A percentile compares a stretch with the other conserved stretches of the same genome.
Conservation (phyloP, 2,113 vertebrate species). For the Daubentonia madagascariensis region DNA sequence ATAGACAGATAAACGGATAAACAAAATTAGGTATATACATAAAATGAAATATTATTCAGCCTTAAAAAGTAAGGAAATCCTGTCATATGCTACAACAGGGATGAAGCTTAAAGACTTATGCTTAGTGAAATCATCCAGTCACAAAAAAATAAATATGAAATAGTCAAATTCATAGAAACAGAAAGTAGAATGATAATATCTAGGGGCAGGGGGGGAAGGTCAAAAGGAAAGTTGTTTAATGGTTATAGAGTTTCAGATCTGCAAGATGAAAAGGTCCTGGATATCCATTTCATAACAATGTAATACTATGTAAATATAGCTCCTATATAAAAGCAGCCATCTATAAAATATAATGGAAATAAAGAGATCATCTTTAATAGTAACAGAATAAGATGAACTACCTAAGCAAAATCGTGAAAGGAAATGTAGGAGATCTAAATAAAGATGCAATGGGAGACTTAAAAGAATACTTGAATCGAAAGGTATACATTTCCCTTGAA, state of each 20-base stretch:
- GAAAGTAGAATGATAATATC: not conserved
- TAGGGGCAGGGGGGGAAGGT: accelerated
- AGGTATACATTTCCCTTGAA: not conserved
- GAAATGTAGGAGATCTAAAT: not conserved
- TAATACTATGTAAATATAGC: not conserved
- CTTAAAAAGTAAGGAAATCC: not conserved
- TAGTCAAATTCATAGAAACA: not conserved
- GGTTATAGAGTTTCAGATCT: not conserved
- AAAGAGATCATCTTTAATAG: not conserved
- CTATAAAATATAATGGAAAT: not conserved
- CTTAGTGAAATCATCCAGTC: not conserved
- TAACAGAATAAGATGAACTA: not conserved
- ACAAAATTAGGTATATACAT: not conserved
- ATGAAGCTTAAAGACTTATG: not conserved
- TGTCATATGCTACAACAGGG: not conserved
- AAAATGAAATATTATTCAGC: not conserved
- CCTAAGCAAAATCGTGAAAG: not conserved
- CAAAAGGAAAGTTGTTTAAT: not conserved
- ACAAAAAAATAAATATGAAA: not conserved
- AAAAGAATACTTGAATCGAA: not conserved
- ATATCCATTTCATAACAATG: not conserved
- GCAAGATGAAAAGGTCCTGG: not conserved
- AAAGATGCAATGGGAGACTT: not conserved
- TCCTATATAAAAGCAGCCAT: not conserved
- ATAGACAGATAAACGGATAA: not conserved